These are phyloP conservation scores for Matsumurasca onukii DNA, from an alignment of 1,140 invertebrate genomes.

Conservation along the genomic window DNA sequence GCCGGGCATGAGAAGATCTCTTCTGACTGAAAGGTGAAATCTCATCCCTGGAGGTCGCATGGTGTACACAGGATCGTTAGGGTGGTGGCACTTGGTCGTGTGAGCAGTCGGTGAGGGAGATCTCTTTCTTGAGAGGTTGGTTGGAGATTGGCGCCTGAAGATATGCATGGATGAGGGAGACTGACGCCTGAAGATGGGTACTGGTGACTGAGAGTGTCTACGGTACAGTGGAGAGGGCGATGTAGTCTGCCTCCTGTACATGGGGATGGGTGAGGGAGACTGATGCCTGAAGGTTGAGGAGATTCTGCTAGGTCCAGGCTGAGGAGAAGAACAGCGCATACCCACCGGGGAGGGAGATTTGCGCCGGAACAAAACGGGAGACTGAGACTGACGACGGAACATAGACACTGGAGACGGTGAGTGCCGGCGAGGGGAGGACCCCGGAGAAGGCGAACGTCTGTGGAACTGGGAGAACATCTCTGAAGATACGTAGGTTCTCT, in stretches of 20 bases:
- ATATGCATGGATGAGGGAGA: slow-evolving; percentile 30
- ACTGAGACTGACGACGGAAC: slow-evolving; percentile 28
- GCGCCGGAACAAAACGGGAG: slow-evolving; percentile 31
- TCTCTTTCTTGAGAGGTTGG: slow-evolving; percentile 24
- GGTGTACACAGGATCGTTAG: slow-evolving; percentile 33
- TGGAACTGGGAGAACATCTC: slow-evolving; percentile 20
- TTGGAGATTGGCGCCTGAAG: slow-evolving; percentile 35
- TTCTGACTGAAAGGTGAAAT: slow-evolving; percentile 35
- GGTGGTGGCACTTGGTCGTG: slow-evolving; percentile 35
- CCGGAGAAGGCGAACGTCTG: slow-evolving; percentile 23
- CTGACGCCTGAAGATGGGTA: slow-evolving; percentile 31
- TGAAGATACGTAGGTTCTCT: slow-evolving; percentile 14
- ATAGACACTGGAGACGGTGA: slow-evolving; percentile 32
- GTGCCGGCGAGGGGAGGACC: slow-evolving; percentile 23
- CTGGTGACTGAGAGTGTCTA: slow-evolving; percentile 34
- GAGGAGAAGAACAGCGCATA: slow-evolving; percentile 28
- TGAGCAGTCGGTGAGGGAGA: slow-evolving; percentile 33
- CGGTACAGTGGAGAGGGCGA: slow-evolving; percentile 27
- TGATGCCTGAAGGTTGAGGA: slow-evolving; percentile 28
- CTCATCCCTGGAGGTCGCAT: slow-evolving; percentile 36
- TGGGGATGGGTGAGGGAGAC: slow-evolving; percentile 32
- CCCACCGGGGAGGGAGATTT: slow-evolving; percentile 29
- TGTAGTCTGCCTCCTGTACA: slow-evolving; percentile 32
- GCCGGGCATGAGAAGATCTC: slow-evolving; percentile 38
- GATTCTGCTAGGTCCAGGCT: slow-evolving; percentile 31